These are phyloP conservation scores for Ondatra zibethicus DNA, from an alignment of 2,113 vertebrate species.

Conservation along the genomic window DNA sequence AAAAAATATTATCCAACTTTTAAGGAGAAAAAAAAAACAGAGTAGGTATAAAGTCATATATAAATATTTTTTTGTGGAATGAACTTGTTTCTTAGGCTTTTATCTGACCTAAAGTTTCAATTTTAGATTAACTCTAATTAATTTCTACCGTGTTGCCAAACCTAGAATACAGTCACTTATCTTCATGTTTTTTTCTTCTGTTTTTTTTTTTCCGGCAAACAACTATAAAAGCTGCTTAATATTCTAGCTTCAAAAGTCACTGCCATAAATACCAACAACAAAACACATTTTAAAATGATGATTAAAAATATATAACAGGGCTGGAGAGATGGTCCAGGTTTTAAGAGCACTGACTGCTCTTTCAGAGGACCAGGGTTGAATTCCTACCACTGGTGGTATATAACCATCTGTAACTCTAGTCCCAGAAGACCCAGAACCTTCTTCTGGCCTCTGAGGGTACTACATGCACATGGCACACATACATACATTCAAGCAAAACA, in stretches of 20 bases:
- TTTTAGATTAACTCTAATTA: constrained; percentile 22
- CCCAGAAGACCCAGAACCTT: neutral
- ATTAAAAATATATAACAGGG: neutral
- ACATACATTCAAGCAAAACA: neutral
- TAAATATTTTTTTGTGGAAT: constrained; percentile 4
- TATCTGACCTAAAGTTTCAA: constrained; percentile 2
- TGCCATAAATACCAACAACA: neutral
- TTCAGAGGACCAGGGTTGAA: neutral
- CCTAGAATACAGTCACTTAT: neutral
- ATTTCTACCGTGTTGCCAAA: neutral
- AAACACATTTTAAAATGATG: neutral
- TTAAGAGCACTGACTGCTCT: neutral
- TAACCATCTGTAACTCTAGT: neutral
- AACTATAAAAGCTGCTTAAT: neutral
- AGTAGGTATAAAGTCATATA: neutral
- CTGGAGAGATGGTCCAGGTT: neutral
- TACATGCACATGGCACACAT: neutral
- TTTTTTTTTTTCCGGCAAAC: neutral
- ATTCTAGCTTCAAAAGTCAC: neutral
- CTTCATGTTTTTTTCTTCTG: neutral
- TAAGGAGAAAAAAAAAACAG: neutral
- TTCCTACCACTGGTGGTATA: neutral
- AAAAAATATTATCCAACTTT: neutral
- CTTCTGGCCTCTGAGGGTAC: neutral
- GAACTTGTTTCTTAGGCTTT: constrained; percentile 22